These are phyloP conservation scores for Anastrepha obliqua DNA, from an alignment of 1,140 invertebrate species.

Conservation along the genomic window DNA sequence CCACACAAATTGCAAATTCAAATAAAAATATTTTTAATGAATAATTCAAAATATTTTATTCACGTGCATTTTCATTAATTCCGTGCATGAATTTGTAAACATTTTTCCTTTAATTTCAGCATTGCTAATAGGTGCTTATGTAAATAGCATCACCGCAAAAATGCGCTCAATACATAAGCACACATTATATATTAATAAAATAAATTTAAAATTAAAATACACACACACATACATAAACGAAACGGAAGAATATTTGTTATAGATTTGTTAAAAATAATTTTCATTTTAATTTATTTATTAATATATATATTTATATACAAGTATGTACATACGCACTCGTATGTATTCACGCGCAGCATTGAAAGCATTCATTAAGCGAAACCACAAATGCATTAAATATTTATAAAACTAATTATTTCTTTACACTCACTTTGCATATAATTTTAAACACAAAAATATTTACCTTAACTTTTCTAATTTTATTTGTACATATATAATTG, in stretches of 20 bases:
- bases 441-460: neutral
- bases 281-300: neutral
- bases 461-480: neutral
- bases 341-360: neutral
- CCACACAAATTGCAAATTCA: neutral
- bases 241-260: neutral
- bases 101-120: conserved; percentile 15
- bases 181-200: conserved; percentile 14
- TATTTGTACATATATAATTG: neutral
- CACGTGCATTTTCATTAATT: too few species aligned
- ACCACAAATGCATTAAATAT: conserved; percentile 37
- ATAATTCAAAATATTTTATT: neutral
- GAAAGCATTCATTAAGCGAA: conserved; percentile 2
- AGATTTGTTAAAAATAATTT: neutral
- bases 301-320: neutral
- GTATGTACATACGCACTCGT: neutral
- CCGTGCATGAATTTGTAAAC: neutral
- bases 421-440: neutral
- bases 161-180: too few species aligned
- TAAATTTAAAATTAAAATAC: conserved; percentile 22
- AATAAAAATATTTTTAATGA: neutral
- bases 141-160: neutral
- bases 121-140: neutral
- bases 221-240: neutral
- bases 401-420: neutral